Percentiles rank a stretch among this genome's conserved stretches.
These are phyloP conservation scores for Hyalella azteca DNA, from an alignment of 2,888 invertebrate genomes.

Conservation along the genomic window DNA sequence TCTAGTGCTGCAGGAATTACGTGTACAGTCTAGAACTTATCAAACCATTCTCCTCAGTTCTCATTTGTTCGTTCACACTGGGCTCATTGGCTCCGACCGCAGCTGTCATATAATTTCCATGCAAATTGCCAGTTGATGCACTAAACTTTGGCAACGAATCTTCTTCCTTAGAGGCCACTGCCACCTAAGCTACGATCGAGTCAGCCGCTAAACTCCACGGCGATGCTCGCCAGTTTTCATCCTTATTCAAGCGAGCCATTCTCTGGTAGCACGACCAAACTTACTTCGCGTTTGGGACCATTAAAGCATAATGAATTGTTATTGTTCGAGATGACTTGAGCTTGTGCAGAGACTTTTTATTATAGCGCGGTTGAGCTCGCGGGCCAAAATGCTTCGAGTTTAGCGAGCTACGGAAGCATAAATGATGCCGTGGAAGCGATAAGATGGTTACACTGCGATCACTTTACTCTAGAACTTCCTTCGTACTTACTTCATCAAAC, in stretches of 20 bases:
- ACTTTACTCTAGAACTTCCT: background rate
- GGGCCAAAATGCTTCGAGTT: slow-evolving; percentile 16
- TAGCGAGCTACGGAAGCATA: slow-evolving; percentile 19
- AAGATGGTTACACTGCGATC: background rate
- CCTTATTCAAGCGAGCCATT: slow-evolving; percentile 30
- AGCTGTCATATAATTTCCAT: slow-evolving; percentile 27
- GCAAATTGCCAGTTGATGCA: slow-evolving; percentile 37
- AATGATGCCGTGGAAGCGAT: slow-evolving; percentile 16
- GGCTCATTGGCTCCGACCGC: slow-evolving; percentile 14
- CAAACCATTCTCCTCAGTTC: slow-evolving; percentile 11
- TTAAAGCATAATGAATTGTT: slow-evolving; percentile 37
- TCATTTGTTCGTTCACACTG: slow-evolving; percentile 24
- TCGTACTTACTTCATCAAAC: background rate
- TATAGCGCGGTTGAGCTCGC: slow-evolving; percentile 23
- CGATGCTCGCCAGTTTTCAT: slow-evolving; percentile 21
- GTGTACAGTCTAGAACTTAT: background rate
- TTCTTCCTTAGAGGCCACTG: slow-evolving; percentile 28
- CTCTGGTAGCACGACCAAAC: slow-evolving; percentile 2
- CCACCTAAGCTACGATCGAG: slow-evolving; percentile 9
- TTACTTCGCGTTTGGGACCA: slow-evolving; percentile 35
- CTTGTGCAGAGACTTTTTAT: slow-evolving; percentile 34
- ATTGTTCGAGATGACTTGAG: slow-evolving; percentile 36
- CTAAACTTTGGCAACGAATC: slow-evolving; percentile 28
- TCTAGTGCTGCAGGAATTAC: no score
- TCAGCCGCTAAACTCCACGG: background rate